Conservation (phyloP, 1,140 invertebrate genomes). For the Leptopilina clavipes region DNA sequence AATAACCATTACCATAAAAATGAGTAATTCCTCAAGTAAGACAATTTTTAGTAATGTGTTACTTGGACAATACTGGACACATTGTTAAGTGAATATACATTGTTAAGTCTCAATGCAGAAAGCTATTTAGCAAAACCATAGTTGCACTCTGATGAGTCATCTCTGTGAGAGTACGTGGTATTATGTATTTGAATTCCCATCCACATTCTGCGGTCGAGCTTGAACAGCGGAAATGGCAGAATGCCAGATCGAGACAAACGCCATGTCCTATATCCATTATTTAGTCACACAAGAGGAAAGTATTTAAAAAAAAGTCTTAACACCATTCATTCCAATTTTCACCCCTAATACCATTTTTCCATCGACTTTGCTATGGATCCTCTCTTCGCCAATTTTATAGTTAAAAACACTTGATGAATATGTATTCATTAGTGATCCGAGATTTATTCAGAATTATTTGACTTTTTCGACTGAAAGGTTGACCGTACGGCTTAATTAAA, state of each 20-base stretch:
- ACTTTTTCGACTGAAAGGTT: neutral
- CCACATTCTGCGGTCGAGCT: constrained; percentile 21
- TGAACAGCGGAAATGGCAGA: constrained; percentile 24
- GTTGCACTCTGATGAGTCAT: constrained; percentile 9
- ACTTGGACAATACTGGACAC: no score
- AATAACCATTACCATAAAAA: no score
- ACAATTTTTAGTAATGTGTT: neutral
- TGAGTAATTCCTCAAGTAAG: no score
- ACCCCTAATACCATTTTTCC: neutral
- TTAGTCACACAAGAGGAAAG: neutral
- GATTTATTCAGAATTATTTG: neutral
- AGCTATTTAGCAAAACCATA: constrained; percentile 10
- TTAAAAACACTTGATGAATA: no score
- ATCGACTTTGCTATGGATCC: no score
- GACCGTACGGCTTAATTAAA: neutral
- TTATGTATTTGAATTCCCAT: constrained; percentile 22
- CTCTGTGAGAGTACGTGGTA: constrained; percentile 20
- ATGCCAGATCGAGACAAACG: constrained; percentile 31
- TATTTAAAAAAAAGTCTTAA: neutral
- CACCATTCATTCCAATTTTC: neutral
- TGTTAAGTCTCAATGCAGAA: neutral
- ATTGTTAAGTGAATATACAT: neutral
- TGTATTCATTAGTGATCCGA: no score
- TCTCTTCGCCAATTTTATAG: no score
- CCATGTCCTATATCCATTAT: constrained; percentile 33